Base-by-base conservation (phyloP, 2,113 vertebrate species). In the Eurystomus gularis region DNA sequence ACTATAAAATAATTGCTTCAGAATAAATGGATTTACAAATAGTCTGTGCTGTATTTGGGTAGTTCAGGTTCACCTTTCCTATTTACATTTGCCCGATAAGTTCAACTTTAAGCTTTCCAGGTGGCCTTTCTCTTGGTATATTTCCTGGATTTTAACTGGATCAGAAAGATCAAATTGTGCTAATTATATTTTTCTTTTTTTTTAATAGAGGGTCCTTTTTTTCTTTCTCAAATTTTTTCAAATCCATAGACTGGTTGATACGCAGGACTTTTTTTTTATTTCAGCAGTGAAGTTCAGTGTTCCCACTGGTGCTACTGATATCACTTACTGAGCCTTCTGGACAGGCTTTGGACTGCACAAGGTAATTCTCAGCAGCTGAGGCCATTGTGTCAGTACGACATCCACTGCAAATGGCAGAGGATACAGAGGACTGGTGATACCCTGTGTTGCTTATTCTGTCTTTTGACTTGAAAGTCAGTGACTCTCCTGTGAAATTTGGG, bases 11-110 rank as follows among this genome's bases (percentile, higher is more conserved):
- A 94, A 93, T 86, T 95, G 13, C 68, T 78, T 81, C 10, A 7
- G 39, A 93, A 86, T 90, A 92, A 93, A 86, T 75, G 51, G 76
- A 55, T 94, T 93, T 93, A 84, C 91, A 92, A 82, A 89, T 57
- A 94, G 51, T 55, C 64, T 86, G 40, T n/a, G 35, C 89, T 95
- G 73, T 72, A 49, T 96, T 82, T 87, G 61, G 28, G 37, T 80
- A 89, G 73, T 69, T 90, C 65, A 84, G 33, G 48, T 88, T 93
- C 77, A 66, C 49, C 65, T 58, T 66, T 88, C n/a, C 11, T 84
- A 28, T 65, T 48, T 65, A 24, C 44, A 26, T 88, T 90, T 82
- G 82, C 58, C 64, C n/a, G 66, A 86, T 37, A 87, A 84, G 48
- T 76, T 94, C 66, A 86, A 7, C 76, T 82, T 78, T 2, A 13